Evolutionary conservation across 2,113 vertebrate genomes (phyloP).

Genomic region (Rhagologus leucostigma): DNA sequence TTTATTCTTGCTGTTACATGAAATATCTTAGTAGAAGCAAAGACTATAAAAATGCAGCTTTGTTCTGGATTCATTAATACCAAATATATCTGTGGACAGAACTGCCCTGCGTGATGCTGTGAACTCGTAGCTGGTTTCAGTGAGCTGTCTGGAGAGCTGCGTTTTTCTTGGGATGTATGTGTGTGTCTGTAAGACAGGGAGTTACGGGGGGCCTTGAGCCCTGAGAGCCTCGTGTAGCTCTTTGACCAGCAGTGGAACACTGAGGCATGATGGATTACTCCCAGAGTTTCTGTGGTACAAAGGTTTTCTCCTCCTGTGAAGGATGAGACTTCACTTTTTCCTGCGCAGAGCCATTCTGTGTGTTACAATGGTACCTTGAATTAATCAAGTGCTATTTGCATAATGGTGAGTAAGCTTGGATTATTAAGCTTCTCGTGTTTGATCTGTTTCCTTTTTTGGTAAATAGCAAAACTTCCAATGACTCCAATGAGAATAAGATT

Average conservation of each 20-base stretch:
- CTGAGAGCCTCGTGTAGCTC: not conserved
- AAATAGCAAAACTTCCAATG: constrained; percentile 27
- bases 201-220: rapidly evolving
- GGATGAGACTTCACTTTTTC: not conserved
- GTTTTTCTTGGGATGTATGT: not conserved
- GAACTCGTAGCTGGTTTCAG: not conserved
- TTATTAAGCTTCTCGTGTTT: constrained; percentile 14
- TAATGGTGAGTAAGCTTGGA: not conserved
- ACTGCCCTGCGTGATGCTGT: not conserved
- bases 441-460: constrained; percentile 19
- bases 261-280: not conserved
- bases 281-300: not conserved
- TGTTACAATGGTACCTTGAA: not conserved
- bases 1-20: not conserved
- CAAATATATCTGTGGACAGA: rapidly evolving
- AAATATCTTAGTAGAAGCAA: not conserved
- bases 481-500: constrained; percentile 27
- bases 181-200: no score
- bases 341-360: not conserved
- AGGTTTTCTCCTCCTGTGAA: not conserved
- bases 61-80: not conserved
- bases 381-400: constrained; percentile 1
- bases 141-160: not conserved
- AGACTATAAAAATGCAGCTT: not conserved
- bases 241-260: not conserved